Base-by-base conservation (phyloP, 2,888 invertebrate species). In the Tanaodytes sp. region DNA sequence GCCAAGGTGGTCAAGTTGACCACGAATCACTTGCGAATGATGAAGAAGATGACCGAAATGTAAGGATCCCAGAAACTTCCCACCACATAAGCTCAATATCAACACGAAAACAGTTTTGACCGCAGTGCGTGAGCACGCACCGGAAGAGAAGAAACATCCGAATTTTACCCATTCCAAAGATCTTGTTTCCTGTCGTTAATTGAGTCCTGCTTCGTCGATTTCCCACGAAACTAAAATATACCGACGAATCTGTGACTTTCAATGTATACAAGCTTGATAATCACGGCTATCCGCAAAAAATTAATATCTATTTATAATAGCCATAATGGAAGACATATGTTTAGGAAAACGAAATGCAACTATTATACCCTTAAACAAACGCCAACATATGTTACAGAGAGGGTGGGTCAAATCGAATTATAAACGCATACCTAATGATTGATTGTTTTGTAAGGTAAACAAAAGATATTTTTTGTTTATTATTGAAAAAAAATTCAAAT, bases 81-180 rank as follows among this genome's bases (percentile, higher is more conserved):
- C 80, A 76, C 74, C 76, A 73, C 72, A 74, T 71, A 77, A 71
- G 57, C 68, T 61, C 65, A 19, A 59, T 54, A 66, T 61, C 43
- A 43, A 61, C 18, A 61, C 40, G 48, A 36, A 59, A 55, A 37
- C 49, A 30, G 36, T 45, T 33, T 49, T n/a, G 58, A 73, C 78
- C 81, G 74, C 82, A 84, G 81, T 58, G 8, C 23, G 27, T n/a
- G 43, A 39, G 31, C 33, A 81, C 82, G 81, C 82, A 78, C 72
- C 76, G 75, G 78, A 80, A 77, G 76, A 75, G 74, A 71, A 67
- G 63, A 62, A 52, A 48, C 52, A 52, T 57, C 63, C 65, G 71
- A 72, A 51, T 76, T 72, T 72, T 75, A 55, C 40, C 55, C 58
- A 49, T 46, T 63, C 31, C 43, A 43, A 42, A 39, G 46, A 40